Conservation (phyloP, 1,140 invertebrate genomes). For the Ooceraea biroi region DNA sequence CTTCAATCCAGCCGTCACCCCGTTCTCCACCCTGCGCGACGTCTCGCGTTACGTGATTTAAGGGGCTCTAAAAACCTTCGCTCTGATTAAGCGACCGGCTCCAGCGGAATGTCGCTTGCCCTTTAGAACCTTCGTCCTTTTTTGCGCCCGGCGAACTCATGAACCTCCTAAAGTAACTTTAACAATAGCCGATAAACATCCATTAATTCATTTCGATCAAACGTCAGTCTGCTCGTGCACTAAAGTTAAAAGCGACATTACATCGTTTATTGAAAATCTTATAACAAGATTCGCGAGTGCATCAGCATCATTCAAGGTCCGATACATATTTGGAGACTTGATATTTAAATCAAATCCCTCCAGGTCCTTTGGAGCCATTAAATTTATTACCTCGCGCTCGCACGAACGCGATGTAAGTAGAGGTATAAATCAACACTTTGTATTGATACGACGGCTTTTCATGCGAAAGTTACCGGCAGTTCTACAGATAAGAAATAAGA, state of each 20-base stretch:
- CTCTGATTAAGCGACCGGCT: slow-evolving; percentile 84
- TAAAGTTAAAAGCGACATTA: background rate
- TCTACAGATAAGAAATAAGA: slow-evolving; percentile 70
- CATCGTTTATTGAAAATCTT: background rate
- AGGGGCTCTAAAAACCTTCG: slow-evolving; percentile 82
- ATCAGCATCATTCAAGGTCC: background rate
- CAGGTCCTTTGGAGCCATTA: background rate
- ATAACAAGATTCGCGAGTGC: background rate
- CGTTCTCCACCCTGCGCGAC: slow-evolving; percentile 69
- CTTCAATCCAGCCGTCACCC: slow-evolving; percentile 49
- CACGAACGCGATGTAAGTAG: background rate
- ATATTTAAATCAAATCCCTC: background rate
- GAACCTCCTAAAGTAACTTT: slow-evolving; percentile 65
- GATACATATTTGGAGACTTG: no score
- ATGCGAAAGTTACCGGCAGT: slow-evolving; percentile 42
- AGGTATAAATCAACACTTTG: slow-evolving; percentile 40
- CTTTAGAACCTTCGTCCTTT: slow-evolving; percentile 76
- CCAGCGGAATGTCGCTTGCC: slow-evolving; percentile 79
- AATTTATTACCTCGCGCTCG: background rate
- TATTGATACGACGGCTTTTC: slow-evolving; percentile 59
- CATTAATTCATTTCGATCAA: slow-evolving; percentile 65
- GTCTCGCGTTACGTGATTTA: slow-evolving; percentile 83
- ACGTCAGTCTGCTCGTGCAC: slow-evolving; percentile 32
- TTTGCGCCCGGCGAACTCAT: slow-evolving; percentile 66
- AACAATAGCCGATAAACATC: slow-evolving; percentile 64